Evolutionary conservation across 2,888 invertebrate species (phyloP).

Genomic region (Allolobophora icterica): DNA sequence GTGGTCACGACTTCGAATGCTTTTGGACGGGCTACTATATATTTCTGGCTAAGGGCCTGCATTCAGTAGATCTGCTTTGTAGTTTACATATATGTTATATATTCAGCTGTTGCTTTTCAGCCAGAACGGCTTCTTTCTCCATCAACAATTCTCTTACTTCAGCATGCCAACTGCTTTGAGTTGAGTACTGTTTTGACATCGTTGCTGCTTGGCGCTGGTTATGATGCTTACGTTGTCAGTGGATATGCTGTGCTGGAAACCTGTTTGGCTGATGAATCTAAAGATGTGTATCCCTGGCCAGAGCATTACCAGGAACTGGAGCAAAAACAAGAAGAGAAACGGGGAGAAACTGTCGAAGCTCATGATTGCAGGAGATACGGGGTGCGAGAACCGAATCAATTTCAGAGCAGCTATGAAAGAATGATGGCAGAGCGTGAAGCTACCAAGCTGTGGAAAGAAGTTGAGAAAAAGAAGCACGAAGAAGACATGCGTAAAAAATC

Average conservation of each 20-base stretch:
- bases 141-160: slow-evolving; percentile 74
- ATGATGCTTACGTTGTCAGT: slow-evolving; percentile 85
- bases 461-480: slow-evolving; percentile 52
- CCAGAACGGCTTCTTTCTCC: slow-evolving; percentile 72
- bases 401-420: slow-evolving; percentile 62
- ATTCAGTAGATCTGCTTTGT: background rate
- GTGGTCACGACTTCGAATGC: too few species aligned
- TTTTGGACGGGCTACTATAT: too few species aligned
- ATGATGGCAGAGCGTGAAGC: slow-evolving; percentile 57
- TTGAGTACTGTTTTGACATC: slow-evolving; percentile 81
- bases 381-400: slow-evolving; percentile 64
- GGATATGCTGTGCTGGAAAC: slow-evolving; percentile 83
- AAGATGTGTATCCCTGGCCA: slow-evolving; percentile 63
- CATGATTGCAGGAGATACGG: slow-evolving; percentile 61
- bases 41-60: too few species aligned
- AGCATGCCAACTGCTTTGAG: slow-evolving; percentile 83
- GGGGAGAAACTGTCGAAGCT: background rate
- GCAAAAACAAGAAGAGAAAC: background rate
- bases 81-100: background rate
- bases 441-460: slow-evolving; percentile 56
- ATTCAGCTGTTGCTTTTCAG: slow-evolving; percentile 50
- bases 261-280: slow-evolving; percentile 68
- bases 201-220: slow-evolving; percentile 81
- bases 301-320: background rate
- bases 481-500: background rate